Percentiles rank a stretch among this genome's conserved stretches.
phyloP scores from a whole-genome alignment of 2,797 vertebrate species.

The Scolopax rusticola region DNA sequence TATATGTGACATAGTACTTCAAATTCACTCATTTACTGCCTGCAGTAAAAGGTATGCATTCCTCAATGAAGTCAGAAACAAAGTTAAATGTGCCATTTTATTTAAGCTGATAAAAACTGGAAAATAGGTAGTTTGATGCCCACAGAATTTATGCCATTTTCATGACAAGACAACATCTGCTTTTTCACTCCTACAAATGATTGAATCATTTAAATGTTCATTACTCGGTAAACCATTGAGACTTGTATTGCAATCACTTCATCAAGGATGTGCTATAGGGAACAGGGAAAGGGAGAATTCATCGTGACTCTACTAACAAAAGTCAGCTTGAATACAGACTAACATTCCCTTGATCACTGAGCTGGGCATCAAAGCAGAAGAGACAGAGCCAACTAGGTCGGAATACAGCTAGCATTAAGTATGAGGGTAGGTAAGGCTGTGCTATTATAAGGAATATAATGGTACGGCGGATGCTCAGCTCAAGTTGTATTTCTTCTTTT shows the following conservation, averaged over 20 bases:
- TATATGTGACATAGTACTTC: neutral
- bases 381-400: neutral
- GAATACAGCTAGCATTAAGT: neutral
- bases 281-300: neutral
- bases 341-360: neutral
- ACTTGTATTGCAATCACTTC: neutral
- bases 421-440: neutral
- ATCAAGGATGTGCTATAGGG: neutral
- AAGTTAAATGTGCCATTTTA: neutral
- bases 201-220: neutral
- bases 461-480: neutral
- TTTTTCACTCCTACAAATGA: neutral
- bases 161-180: neutral
- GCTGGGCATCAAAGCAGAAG: neutral
- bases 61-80: neutral
- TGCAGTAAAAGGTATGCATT: neutral
- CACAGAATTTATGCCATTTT: neutral
- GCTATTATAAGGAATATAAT: neutral
- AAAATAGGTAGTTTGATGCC: neutral
- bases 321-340: neutral
- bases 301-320: neutral
- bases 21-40: neutral
- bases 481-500: neutral
- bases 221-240: neutral
- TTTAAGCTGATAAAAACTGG: neutral